Percentiles rank a stretch among this genome's conserved stretches.
These are phyloP conservation scores for Lepidotrigona ventralis DNA, from an alignment of 1,140 invertebrate genomes.

Conservation along the genomic window DNA sequence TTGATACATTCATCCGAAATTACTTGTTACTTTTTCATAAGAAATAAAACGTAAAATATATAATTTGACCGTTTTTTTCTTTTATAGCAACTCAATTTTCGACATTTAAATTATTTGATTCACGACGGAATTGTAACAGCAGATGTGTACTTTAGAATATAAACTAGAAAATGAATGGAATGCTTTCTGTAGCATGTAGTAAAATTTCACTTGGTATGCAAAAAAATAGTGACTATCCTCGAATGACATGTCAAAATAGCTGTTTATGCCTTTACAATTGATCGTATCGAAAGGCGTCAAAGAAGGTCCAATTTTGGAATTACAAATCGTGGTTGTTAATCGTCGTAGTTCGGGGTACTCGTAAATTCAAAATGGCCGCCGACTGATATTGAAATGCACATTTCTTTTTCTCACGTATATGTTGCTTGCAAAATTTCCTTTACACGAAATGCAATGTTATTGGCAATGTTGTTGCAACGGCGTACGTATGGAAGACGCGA, in stretches of 20 bases:
- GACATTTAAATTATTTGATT: neutral
- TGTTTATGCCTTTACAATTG: neutral
- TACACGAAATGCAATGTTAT: slow-evolving; percentile 12
- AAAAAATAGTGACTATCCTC: neutral
- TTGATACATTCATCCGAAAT: slow-evolving; percentile 1
- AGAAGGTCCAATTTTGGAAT: slow-evolving; percentile 49
- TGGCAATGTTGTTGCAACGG: slow-evolving; percentile 1
- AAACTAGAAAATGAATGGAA: slow-evolving; percentile 27
- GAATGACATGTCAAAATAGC: neutral
- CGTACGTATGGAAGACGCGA: slow-evolving; percentile 20
- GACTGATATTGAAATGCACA: slow-evolving; percentile 52
- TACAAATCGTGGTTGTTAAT: slow-evolving; percentile 47
- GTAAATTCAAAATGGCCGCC: slow-evolving; percentile 66
- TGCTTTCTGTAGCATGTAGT: slow-evolving; percentile 10
- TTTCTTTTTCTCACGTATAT: slow-evolving; percentile 4
- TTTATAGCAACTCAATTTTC: neutral
- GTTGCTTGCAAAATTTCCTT: slow-evolving; percentile 9
- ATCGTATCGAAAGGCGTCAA: neutral
- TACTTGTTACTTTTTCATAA: neutral
- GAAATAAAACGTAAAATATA: neutral
- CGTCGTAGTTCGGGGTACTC: slow-evolving; percentile 50
- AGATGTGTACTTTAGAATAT: neutral
- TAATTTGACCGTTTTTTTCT: neutral
- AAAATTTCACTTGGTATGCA: slow-evolving; percentile 9
- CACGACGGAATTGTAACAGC: neutral